These are phyloP conservation scores for Diadophis punctatus DNA, from an alignment of 2,113 vertebrate species.

Conservation along the genomic window DNA sequence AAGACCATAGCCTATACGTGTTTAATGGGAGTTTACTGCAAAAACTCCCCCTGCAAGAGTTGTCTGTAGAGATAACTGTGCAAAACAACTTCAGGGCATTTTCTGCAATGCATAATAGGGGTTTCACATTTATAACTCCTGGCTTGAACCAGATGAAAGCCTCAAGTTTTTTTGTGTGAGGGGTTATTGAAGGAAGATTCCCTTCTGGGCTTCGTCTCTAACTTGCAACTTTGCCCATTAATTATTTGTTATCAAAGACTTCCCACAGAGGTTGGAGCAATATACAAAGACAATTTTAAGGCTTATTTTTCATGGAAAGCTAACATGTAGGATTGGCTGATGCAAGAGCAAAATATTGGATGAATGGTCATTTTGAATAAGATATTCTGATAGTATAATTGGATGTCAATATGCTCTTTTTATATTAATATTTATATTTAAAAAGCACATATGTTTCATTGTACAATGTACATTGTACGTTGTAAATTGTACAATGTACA, in stretches of 20 bases:
- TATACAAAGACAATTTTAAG: background rate
- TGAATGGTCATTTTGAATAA: background rate
- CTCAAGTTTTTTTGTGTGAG: background rate
- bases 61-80: background rate
- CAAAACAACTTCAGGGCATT: background rate
- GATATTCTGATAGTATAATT: background rate
- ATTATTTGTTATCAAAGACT: background rate
- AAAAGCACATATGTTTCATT: background rate
- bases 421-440: background rate
- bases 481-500: background rate
- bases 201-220: background rate
- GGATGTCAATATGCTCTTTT: background rate
- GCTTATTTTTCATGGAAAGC: background rate
- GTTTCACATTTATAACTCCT: background rate
- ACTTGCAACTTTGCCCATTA: background rate
- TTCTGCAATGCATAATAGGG: background rate
- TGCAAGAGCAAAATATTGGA: background rate
- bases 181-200: background rate
- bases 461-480: background rate
- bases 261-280: background rate
- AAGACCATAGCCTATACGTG: background rate
- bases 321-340: background rate
- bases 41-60: background rate
- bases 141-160: background rate
- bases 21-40: background rate